Percentiles rank a stretch among this genome's conserved stretches.
Evolutionary conservation across 1,140 invertebrate genomes (phyloP).

Genomic region (Drosophila littoralis): DNA sequence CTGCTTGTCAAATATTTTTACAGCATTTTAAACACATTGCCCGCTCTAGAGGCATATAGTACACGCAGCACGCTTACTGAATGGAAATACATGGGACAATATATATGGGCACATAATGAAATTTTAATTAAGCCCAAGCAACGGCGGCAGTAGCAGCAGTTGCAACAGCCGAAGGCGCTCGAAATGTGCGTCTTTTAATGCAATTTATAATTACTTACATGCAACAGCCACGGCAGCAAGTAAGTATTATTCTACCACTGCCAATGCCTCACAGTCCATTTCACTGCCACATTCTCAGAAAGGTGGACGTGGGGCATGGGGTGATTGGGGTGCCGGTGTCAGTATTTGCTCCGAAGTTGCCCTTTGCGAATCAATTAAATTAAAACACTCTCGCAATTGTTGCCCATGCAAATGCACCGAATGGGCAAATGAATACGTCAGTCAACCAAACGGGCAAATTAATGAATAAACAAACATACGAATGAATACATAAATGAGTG

Average conservation of each 20-base stretch:
- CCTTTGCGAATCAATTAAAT: slow-evolving; percentile 69
- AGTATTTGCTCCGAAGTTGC: slow-evolving; percentile 4
- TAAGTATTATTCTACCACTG: slow-evolving; percentile 21
- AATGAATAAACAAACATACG: slow-evolving; percentile 6
- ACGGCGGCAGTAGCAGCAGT: slow-evolving; percentile 45
- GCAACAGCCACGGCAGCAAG: slow-evolving; percentile 21
- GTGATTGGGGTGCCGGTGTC: slow-evolving; percentile 2
- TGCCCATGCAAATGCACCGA: slow-evolving; percentile 58
- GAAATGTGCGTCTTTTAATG: slow-evolving; percentile 75
- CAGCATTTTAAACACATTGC: slow-evolving; percentile 67
- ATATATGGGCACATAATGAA: slow-evolving; percentile 72
- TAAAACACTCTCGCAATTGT: slow-evolving; percentile 73
- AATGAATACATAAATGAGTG: slow-evolving; percentile 58
- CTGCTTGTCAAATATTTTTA: slow-evolving; percentile 78
- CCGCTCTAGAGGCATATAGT: background rate
- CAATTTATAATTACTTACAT: slow-evolving; percentile 80
- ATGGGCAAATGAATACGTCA: slow-evolving; percentile 13
- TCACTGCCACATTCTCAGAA: slow-evolving; percentile 20
- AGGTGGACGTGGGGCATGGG: background rate
- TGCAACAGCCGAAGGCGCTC: slow-evolving; percentile 58
- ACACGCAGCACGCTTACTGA: background rate
- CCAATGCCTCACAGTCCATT: slow-evolving; percentile 39
- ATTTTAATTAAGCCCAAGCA: slow-evolving; percentile 78
- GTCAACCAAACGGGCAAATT: slow-evolving; percentile 13
- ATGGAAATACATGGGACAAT: slow-evolving; percentile 7